Evolutionary conservation across 2,797 vertebrate species (phyloP).

Genomic region (Cephalopachus bancanus): DNA sequence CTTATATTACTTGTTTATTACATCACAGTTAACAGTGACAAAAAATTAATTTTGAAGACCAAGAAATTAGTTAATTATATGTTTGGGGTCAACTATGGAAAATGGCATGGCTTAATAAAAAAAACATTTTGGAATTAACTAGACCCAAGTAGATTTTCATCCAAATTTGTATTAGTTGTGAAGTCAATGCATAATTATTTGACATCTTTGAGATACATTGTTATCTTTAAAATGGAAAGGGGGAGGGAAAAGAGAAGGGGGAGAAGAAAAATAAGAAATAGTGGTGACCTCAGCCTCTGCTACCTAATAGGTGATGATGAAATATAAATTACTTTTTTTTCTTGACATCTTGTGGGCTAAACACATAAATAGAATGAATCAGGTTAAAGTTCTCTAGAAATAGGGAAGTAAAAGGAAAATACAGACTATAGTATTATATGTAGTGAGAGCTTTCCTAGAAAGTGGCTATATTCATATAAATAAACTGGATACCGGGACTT

Average conservation of each 20-base stretch:
- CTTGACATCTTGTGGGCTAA: neutral
- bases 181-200: neutral
- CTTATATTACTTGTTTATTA: neutral
- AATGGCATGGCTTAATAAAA: neutral
- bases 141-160: neutral
- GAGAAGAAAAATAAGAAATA: neutral
- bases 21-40: neutral
- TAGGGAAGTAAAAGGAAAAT: neutral
- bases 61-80: neutral
- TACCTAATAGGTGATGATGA: neutral
- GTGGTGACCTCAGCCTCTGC: neutral
- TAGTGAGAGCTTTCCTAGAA: too few relatives aligned
- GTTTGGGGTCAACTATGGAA: neutral
- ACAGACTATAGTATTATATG: neutral
- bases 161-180: neutral
- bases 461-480: too few relatives aligned
- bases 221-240: neutral
- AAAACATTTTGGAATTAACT: neutral
- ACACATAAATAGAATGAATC: neutral
- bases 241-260: neutral
- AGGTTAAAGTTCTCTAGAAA: neutral
- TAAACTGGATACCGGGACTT: too few relatives aligned
- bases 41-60: constrained; percentile 28
- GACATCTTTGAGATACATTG: neutral
- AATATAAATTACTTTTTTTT: neutral